Conservation (phyloP, 2,797 vertebrate species). For the Eidolon dupreanum region DNA sequence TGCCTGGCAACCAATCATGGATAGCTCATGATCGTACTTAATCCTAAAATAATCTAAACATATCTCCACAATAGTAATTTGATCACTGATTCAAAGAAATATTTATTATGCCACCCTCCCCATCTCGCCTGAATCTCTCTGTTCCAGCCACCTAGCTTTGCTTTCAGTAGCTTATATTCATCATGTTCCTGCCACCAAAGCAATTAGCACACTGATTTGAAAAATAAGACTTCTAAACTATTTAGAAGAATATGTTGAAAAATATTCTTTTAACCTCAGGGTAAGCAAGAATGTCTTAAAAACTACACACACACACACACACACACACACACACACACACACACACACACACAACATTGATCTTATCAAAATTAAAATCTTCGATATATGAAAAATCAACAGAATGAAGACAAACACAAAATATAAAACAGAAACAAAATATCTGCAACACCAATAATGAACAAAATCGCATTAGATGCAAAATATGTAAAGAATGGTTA, state of each 20-base stretch:
- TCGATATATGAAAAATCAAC: not conserved
- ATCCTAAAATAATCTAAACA: not conserved
- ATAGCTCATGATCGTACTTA: not conserved
- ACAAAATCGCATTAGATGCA: not conserved
- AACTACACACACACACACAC: not conserved
- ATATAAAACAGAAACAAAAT: not conserved
- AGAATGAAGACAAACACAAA: not conserved
- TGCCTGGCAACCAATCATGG: not conserved
- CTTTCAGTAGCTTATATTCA: not conserved
- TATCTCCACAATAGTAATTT: not conserved
- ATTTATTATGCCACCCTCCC: not conserved
- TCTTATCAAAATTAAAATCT: not conserved
- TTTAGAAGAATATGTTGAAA: constrained; percentile 24
- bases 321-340: not conserved
- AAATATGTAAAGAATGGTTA: constrained; percentile 36
- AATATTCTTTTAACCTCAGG: not conserved
- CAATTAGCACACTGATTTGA: not conserved
- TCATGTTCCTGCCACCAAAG: not conserved
- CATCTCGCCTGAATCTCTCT: not conserved
- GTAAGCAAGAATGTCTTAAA: not conserved
- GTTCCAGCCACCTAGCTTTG: not conserved
- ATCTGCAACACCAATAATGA: not conserved
- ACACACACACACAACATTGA: not conserved
- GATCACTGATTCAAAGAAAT: not conserved
- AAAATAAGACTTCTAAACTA: not conserved